phyloP scores from a whole-genome alignment of 2,888 invertebrate genomes.

The Drosophila tanythrix region DNA sequence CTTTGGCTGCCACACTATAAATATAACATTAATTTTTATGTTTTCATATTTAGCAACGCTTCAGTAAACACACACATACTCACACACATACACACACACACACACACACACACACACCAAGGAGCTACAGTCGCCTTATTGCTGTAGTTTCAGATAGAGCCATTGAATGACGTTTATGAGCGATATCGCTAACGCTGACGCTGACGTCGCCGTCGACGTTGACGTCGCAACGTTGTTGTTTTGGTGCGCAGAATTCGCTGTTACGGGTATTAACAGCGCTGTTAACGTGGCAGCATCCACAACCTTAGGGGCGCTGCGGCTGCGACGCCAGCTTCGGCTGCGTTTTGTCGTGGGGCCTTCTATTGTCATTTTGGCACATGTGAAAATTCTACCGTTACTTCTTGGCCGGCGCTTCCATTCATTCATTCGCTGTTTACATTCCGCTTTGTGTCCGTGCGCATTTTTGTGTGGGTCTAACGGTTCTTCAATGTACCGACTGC shows the following conservation, averaged over 20 bases:
- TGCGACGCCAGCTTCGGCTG: constrained; percentile 29
- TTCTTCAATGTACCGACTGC: constrained; percentile 35
- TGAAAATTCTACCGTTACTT: constrained; percentile 82
- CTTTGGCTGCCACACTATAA: constrained; percentile 77
- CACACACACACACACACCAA: constrained; percentile 1
- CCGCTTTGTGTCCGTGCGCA: constrained; percentile 64
- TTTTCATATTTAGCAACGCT: constrained; percentile 79
- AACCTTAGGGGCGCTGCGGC: constrained; percentile 43
- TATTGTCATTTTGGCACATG: constrained; percentile 80
- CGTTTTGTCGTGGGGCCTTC: constrained; percentile 52
- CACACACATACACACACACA: constrained; percentile 25
- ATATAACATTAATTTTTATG: constrained; percentile 82
- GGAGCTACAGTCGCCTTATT: constrained; percentile 39
- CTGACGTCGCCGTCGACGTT: constrained; percentile 1
- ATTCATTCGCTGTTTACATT: constrained; percentile 82
- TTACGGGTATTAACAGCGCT: constrained; percentile 38
- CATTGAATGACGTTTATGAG: constrained; percentile 80
- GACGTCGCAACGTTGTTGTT: constrained; percentile 7
- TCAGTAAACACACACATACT: constrained; percentile 68
- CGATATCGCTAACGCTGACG: constrained; percentile 57
- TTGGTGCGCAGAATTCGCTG: constrained; percentile 58
- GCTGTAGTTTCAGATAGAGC: constrained; percentile 70
- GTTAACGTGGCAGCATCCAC: constrained; percentile 60
- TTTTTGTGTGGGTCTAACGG: constrained; percentile 42
- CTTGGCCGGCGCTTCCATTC: constrained; percentile 74